Percentiles rank a stretch among this genome's conserved stretches.
These are phyloP conservation scores for Notoglanidium macrostoma DNA, from an alignment of 2,797 vertebrate species.

Conservation along the genomic window DNA sequence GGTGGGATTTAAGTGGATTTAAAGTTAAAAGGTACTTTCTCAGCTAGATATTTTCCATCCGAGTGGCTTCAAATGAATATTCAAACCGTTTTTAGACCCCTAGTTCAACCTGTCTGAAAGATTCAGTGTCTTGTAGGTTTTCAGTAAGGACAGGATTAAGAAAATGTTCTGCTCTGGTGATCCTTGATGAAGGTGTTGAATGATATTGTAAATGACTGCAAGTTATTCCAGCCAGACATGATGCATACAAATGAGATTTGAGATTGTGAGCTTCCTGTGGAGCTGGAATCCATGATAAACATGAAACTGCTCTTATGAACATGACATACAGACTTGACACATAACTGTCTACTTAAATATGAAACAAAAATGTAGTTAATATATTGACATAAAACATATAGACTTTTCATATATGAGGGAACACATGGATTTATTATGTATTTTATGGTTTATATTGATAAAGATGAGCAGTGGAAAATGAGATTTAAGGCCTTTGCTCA, in stretches of 20 bases:
- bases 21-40: not conserved
- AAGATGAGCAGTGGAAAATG: not conserved
- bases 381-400: not conserved
- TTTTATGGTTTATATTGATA: not conserved
- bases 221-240: not conserved
- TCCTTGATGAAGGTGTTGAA: not conserved
- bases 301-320: not conserved
- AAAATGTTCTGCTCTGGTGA: not conserved
- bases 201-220: not conserved
- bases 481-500: not conserved
- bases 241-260: conserved; percentile 4
- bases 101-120: not conserved
- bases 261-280: not conserved
- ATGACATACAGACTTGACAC: not conserved
- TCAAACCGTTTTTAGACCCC: not conserved
- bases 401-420: not conserved
- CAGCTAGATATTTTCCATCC: not conserved
- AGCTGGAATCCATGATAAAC: not conserved
- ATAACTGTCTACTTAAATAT: not conserved
- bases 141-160: not conserved
- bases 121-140: not conserved
- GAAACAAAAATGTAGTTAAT: no score
- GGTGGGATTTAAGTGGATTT: not conserved
- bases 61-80: not conserved
- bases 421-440: not conserved